Evolutionary conservation across 1,140 invertebrate species (phyloP).

Genomic region (Anastatus disparis): DNA sequence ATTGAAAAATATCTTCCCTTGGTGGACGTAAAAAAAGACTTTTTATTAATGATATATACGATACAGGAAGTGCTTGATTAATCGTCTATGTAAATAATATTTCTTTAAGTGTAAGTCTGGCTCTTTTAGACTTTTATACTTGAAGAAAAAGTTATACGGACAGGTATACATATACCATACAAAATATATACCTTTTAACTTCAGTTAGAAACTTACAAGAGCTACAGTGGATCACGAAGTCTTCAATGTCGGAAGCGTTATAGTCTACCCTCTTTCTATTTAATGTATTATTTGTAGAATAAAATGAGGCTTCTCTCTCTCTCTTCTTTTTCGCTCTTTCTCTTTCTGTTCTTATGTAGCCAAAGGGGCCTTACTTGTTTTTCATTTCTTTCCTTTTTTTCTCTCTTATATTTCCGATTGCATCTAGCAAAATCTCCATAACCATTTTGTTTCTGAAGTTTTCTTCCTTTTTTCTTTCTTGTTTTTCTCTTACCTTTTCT

Average conservation of each 20-base stretch:
- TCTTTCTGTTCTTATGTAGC: too few relatives aligned
- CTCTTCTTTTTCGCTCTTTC: not conserved
- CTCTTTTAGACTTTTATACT: constrained; percentile 10
- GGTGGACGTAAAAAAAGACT: too few relatives aligned
- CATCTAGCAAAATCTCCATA: not conserved
- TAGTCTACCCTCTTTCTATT: too few relatives aligned
- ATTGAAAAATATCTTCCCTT: too few relatives aligned
- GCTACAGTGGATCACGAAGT: not conserved
- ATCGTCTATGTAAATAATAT: constrained; percentile 34
- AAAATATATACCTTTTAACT: too few relatives aligned
- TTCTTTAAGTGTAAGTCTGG: constrained; percentile 6
- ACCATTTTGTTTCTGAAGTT: not conserved
- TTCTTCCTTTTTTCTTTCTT: not conserved
- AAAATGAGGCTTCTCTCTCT: constrained; percentile 15
- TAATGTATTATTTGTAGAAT: constrained; percentile 36
- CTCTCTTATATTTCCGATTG: constrained; percentile 8
- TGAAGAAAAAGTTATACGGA: not conserved
- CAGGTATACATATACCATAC: too few relatives aligned
- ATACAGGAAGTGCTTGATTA: constrained; percentile 28
- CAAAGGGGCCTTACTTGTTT: not conserved
- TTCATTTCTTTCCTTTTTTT: not conserved
- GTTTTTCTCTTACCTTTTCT: not conserved
- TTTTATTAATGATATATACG: too few relatives aligned
- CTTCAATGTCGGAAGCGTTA: constrained; percentile 16
- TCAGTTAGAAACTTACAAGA: not conserved